A percentile compares a stretch with the other conserved stretches of the same genome.
Evolutionary conservation across 2,113 vertebrate genomes (phyloP).

Genomic region (Crotalus tigris): DNA sequence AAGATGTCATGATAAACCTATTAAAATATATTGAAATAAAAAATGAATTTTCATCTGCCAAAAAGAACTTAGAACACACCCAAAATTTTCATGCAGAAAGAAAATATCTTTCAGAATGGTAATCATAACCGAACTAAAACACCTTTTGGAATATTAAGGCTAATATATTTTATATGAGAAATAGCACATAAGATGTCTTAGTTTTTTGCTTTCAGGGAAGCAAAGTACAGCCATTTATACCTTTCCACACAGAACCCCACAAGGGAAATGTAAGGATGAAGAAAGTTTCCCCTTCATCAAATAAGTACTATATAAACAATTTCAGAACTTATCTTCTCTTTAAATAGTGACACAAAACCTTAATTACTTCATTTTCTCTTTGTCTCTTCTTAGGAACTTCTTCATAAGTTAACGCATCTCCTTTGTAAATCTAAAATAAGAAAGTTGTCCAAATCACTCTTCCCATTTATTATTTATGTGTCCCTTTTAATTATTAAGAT

Average conservation of each 20-base stretch:
- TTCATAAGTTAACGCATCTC: background rate
- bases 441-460: background rate
- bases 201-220: background rate
- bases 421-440: background rate
- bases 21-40: background rate
- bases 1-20: background rate
- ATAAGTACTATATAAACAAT: background rate
- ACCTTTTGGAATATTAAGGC: background rate
- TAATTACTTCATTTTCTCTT: background rate
- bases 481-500: background rate
- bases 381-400: background rate
- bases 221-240: background rate
- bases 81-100: background rate
- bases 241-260: background rate
- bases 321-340: background rate
- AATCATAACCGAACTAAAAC: background rate
- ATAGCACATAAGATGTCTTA: background rate
- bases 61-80: background rate
- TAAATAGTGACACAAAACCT: background rate
- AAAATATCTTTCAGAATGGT: background rate
- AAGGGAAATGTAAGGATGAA: background rate
- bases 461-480: background rate
- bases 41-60: background rate
- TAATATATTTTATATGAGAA: background rate
- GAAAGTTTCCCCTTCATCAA: background rate